Evolutionary conservation across 2,797 vertebrate genomes (phyloP).

Genomic region (Sebastes oblongus): DNA sequence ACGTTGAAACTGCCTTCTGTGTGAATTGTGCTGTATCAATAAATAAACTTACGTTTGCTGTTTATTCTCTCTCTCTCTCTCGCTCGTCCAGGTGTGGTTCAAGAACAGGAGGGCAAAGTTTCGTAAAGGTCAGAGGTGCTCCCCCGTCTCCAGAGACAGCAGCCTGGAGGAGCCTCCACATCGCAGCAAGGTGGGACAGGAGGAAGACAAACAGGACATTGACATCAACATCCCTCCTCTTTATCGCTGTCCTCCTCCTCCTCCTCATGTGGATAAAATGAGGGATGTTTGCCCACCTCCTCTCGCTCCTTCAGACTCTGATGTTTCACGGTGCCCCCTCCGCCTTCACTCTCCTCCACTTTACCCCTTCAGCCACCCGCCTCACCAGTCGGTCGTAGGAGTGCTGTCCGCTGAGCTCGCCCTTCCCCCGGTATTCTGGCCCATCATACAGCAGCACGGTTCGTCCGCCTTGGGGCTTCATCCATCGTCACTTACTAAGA

Average conservation of each 20-base stretch:
- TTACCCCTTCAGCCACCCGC: slow-evolving; percentile 63
- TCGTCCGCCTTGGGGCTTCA: slow-evolving; percentile 47
- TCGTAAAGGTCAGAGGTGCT: slow-evolving; percentile 82
- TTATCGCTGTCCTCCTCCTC: not conserved
- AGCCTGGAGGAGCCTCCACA: slow-evolving; percentile 44
- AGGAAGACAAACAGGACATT: slow-evolving; percentile 56
- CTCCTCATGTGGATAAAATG: slow-evolving; percentile 34
- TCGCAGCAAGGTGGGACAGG: slow-evolving; percentile 32
- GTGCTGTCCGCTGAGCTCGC: slow-evolving; percentile 70
- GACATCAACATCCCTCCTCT: slow-evolving; percentile 24
- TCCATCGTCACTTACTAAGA: slow-evolving; percentile 57
- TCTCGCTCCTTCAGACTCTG: slow-evolving; percentile 40
- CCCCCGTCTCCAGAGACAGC: slow-evolving; percentile 60
- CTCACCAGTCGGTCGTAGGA: slow-evolving; percentile 62
- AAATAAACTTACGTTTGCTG: too few species aligned
- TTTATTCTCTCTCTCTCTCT: not conserved
- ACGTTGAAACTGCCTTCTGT: not conserved
- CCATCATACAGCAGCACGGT: slow-evolving; percentile 72
- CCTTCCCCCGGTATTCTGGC: slow-evolving; percentile 75
- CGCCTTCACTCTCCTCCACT: slow-evolving; percentile 60
- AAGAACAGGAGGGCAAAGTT: slow-evolving; percentile 89
- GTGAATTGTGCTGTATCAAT: not conserved
- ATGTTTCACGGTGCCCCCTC: slow-evolving; percentile 33
- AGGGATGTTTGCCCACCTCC: slow-evolving; percentile 24
- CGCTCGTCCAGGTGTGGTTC: slow-evolving; percentile 84